Base-by-base conservation (phyloP, 2,113 vertebrate species). In the Isichthys henryi region DNA sequence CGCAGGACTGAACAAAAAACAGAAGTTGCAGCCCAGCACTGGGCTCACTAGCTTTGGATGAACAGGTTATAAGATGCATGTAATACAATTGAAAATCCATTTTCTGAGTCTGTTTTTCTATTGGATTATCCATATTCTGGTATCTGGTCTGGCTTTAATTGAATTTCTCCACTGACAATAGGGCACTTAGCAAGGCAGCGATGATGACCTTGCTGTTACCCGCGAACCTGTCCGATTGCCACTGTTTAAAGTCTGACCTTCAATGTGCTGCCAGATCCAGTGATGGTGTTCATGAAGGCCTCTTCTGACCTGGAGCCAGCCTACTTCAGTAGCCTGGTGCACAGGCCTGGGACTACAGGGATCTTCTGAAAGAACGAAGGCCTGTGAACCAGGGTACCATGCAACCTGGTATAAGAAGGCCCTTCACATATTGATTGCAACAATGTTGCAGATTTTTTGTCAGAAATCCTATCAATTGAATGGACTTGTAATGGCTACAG, bases 181-280 rank as follows among this genome's bases (percentile, higher is more conserved):
- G 39, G 4, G 27, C 11, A 53, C 52, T 89, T 62, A n/a, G 77
- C 43, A 43, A 27, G 27, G 13, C 52, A 10, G 45, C 21, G 13
- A 85, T 52, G 46, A 21, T 52, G 46, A 21, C 49, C 50, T 53
- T 52, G 21, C 49, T 56, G 88, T 56, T 85, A 58, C 49, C 66
- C 83, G 88, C 21, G 3, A 46, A 19, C 50, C 31, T 17, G 49
- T 84, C 88, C 21, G 5, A 48, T 89, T 27, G 58, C 9, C 9
- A 31, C 52, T 56, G 2, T 88, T 93, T 92, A 70, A 53, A 49
- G 27, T 88, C 92, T 94, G 94, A 91, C 92, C 90, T 90, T 52
- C 87, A 92, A 82, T 90, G 90, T 93, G 93, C 93, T 95, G 94
- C 94, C 92, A 86, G 92, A 94, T 93, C 91, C 91, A 93, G 95